Evolutionary conservation across 2,113 vertebrate species (phyloP).

Genomic region (Megaleporinus macrocephalus): DNA sequence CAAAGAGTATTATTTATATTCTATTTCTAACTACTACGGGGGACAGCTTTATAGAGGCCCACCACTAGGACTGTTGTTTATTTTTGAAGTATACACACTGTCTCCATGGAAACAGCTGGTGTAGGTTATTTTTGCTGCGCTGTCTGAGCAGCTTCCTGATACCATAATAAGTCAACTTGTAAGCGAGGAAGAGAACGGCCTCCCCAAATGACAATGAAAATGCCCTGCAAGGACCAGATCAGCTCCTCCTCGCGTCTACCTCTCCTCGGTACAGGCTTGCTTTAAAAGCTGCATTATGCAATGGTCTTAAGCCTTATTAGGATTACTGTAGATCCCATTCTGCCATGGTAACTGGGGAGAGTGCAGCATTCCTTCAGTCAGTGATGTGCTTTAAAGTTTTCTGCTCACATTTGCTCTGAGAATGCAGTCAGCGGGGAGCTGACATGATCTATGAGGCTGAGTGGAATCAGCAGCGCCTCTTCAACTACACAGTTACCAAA

Average conservation of each 20-base stretch:
- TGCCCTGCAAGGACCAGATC: not conserved
- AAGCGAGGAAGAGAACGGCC: not conserved
- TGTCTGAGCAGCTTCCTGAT: conserved; percentile 5
- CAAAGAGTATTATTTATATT: too few relatives aligned
- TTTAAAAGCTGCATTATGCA: conserved; percentile 50
- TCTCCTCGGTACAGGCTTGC: not conserved
- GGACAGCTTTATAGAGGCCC: too few relatives aligned
- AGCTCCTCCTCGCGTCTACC: conserved; percentile 6
- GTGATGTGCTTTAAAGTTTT: not conserved
- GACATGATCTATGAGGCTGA: conserved; percentile 48
- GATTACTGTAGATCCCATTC: conserved; percentile 64
- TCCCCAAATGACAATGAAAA: not conserved
- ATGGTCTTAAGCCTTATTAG: conserved; percentile 66
- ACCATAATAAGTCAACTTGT: conserved; percentile 10
- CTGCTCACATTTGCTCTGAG: not conserved
- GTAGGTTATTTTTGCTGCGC: conserved; percentile 22
- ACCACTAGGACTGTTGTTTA: not conserved
- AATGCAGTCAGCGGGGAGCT: not conserved
- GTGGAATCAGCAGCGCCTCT: conserved; percentile 52
- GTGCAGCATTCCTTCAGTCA: not conserved
- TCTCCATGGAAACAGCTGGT: conserved; percentile 43
- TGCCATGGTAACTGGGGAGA: conserved; percentile 68
- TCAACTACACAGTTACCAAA: conserved; percentile 76
- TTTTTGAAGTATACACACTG: not conserved
- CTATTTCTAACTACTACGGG: too few relatives aligned